A percentile compares a stretch with the other conserved stretches of the same genome.
phyloP scores from a whole-genome alignment of 2,888 invertebrate species.

The Dyspetes luteomarginatus region DNA sequence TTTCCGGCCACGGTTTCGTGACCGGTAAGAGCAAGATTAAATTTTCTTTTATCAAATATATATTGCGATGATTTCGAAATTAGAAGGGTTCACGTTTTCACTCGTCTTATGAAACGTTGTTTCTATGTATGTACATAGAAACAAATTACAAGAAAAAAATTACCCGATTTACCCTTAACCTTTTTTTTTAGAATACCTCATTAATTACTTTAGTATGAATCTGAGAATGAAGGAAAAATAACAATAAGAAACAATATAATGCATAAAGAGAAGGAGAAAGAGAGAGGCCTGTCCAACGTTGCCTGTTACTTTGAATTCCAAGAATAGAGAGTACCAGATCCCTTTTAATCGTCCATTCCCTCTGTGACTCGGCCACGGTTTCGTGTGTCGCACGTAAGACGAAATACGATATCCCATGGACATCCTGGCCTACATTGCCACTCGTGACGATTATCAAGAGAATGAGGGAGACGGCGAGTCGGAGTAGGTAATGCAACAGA shows the following conservation, averaged over 20 bases:
- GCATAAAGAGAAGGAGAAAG: slow-evolving; percentile 17
- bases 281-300: not conserved
- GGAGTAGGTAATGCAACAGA: not conserved
- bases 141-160: no score
- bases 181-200: no score
- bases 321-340: slow-evolving; percentile 78
- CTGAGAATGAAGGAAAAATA: not conserved
- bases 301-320: slow-evolving; percentile 75
- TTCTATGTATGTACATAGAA: no score
- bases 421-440: slow-evolving; percentile 82
- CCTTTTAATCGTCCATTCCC: slow-evolving; percentile 81
- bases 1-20: slow-evolving; percentile 79
- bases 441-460: slow-evolving; percentile 75
- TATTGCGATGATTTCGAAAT: no score
- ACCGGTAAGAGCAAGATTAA: no score
- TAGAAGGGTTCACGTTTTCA: no score
- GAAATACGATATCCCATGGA: slow-evolving; percentile 81
- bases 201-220: no score
- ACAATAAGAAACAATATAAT: not conserved
- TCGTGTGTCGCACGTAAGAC: slow-evolving; percentile 82
- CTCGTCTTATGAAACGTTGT: no score
- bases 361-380: slow-evolving; percentile 78
- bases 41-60: no score
- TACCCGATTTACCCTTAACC: no score
- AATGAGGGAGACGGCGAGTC: slow-evolving; percentile 20